Conservation (phyloP, 2,888 invertebrate species). For the Lasioglossum marginatum region DNA sequence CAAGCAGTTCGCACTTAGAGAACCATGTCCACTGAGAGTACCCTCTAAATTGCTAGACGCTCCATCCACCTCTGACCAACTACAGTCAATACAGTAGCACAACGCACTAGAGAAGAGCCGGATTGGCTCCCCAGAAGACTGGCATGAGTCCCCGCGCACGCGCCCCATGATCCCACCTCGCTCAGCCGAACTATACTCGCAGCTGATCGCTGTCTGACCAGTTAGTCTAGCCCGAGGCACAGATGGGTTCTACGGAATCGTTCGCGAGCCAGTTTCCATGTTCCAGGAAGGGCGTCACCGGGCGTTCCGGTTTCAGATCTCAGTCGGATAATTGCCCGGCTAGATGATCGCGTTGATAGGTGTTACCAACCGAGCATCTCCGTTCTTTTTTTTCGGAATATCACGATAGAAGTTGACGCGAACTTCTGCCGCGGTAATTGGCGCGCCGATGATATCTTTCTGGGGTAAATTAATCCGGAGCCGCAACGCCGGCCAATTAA, state of each 20-base stretch:
- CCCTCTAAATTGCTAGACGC: neutral
- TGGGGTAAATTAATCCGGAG: conserved; percentile 70
- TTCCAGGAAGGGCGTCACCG: neutral
- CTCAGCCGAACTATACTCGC: neutral
- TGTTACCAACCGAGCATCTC: neutral
- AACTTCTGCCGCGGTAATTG: conserved; percentile 49
- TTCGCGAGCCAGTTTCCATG: neutral
- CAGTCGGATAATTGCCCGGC: neutral
- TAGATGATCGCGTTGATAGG: conserved; percentile 5
- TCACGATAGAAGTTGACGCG: neutral
- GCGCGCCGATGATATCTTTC: conserved; percentile 64
- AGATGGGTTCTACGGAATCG: neutral
- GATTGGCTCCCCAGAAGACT: neutral
- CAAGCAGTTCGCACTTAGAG: neutral
- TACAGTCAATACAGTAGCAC: neutral
- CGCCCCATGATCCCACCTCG: neutral
- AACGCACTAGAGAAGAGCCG: neutral
- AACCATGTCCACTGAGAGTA: neutral
- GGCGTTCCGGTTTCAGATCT: neutral
- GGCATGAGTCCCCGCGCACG: neutral
- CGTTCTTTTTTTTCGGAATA: neutral
- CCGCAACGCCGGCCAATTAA: conserved; percentile 66
- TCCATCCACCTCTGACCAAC: neutral
- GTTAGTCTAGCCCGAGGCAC: neutral
- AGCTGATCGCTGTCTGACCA: neutral